Conservation (phyloP, 2,113 vertebrate genomes). For the Arothron firmamentum region DNA sequence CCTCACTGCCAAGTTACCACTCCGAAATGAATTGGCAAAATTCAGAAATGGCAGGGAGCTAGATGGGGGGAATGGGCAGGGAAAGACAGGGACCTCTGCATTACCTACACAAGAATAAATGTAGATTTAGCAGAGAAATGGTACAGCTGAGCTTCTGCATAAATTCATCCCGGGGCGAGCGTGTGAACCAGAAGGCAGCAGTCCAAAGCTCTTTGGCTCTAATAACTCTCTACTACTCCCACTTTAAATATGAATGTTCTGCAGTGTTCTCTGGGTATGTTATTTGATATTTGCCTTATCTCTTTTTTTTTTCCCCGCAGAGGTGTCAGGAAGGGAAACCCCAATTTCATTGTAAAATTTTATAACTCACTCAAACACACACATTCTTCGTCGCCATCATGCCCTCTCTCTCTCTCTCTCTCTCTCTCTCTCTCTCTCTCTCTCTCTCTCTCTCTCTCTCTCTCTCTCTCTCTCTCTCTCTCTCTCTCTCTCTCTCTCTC, state of each 20-base stretch:
- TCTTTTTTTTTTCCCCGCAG: constrained; percentile 38
- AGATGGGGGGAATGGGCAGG: constrained; percentile 24
- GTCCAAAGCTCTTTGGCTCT: constrained; percentile 26
- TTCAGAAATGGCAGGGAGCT: constrained; percentile 36
- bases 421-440: no score
- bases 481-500: background rate
- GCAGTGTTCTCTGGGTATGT: constrained; percentile 8
- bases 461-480: no score
- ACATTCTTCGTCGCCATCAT: background rate
- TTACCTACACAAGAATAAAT: constrained; percentile 56
- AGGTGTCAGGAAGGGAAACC: constrained; percentile 34
- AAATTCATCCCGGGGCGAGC: constrained; percentile 41
- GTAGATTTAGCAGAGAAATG: constrained; percentile 40
- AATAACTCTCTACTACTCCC: constrained; percentile 21
- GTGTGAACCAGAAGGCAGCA: constrained; percentile 19
- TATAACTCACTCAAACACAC: constrained; percentile 43
- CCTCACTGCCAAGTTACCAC: constrained; percentile 77
- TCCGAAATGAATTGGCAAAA: constrained; percentile 75
- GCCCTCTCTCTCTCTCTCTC: background rate
- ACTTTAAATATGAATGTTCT: constrained; percentile 20
- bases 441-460: no score
- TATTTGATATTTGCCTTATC: constrained; percentile 54
- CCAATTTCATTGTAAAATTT: constrained; percentile 49
- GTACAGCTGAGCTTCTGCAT: constrained; percentile 38
- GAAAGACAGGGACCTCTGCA: constrained; percentile 47